These are phyloP conservation scores for Loripinus fragilis DNA, from an alignment of 2,888 invertebrate species.

Conservation along the genomic window DNA sequence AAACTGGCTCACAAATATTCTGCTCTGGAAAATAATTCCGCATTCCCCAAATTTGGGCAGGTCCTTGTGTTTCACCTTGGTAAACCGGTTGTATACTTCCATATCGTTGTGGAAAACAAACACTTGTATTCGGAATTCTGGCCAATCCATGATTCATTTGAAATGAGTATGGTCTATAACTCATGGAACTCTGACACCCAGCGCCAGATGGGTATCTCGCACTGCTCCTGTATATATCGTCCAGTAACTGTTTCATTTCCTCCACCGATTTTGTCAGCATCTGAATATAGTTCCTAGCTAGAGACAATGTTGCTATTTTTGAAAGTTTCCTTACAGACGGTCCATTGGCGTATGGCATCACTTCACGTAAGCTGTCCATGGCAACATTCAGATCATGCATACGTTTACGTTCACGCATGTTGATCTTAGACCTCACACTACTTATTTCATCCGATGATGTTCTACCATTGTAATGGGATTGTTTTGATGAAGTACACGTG, in stretches of 20 bases:
- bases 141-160: not conserved
- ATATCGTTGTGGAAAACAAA: no score
- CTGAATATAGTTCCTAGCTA: constrained; percentile 76
- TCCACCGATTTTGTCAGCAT: constrained; percentile 72
- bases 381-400: constrained; percentile 84
- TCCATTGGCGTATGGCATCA: constrained; percentile 76
- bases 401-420: constrained; percentile 82
- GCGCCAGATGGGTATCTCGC: not conserved
- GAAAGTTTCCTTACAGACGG: constrained; percentile 77
- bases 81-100: not conserved
- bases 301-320: constrained; percentile 74
- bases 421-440: constrained; percentile 71
- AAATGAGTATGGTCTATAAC: not conserved
- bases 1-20: not conserved
- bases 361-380: constrained; percentile 77
- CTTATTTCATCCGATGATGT: constrained; percentile 50
- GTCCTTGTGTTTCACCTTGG: not conserved
- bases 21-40: not conserved
- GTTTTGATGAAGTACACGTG: not conserved
- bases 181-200: not conserved
- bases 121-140: not conserved
- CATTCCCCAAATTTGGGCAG: not conserved
- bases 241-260: constrained; percentile 71
- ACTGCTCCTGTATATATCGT: constrained; percentile 64
- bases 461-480: constrained; percentile 85